A percentile compares a stretch with the other conserved stretches of the same genome.
phyloP scores from a whole-genome alignment of 2,113 vertebrate species.

The Oncorhynchus clarkii region DNA sequence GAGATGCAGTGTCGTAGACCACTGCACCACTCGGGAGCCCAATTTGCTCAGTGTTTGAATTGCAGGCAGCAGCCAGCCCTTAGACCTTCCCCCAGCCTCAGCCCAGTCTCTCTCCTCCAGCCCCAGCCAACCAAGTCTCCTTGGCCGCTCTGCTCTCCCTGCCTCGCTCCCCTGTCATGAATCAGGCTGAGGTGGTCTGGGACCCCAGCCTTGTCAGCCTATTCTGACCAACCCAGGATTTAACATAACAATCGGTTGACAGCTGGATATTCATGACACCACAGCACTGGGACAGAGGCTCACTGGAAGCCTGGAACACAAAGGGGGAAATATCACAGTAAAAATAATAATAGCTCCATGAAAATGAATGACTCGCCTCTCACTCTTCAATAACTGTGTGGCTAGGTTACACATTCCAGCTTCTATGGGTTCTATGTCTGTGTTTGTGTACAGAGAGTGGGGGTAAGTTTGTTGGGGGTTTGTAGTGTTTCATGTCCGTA shows the following conservation, averaged over 20 bases:
- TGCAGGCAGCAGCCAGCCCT: not conserved
- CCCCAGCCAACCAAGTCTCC: not conserved
- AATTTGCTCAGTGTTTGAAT: not conserved
- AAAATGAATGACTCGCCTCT: not conserved
- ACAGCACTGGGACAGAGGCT: not conserved
- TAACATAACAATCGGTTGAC: conserved; percentile 42
- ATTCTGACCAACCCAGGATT: conserved; percentile 40
- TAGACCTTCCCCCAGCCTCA: no score
- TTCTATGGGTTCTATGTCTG: not conserved
- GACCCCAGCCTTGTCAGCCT: conserved; percentile 11
- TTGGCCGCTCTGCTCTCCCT: not conserved
- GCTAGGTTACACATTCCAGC: not conserved
- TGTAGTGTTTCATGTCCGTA: not conserved
- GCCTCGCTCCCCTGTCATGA: conserved; percentile 29
- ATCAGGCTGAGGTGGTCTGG: conserved; percentile 29
- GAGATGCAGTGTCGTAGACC: no score
- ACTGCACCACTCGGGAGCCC: no score
- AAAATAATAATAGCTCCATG: not conserved
- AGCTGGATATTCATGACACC: conserved; percentile 33
- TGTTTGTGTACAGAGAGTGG: not conserved
- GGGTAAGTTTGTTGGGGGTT: not conserved
- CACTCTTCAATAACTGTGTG: not conserved
- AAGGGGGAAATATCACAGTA: not conserved
- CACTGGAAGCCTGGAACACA: not conserved
- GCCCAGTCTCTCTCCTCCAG: not conserved